These are phyloP conservation scores for Microcebus jonahi DNA, from an alignment of 2,113 vertebrate genomes.

Conservation along the genomic window DNA sequence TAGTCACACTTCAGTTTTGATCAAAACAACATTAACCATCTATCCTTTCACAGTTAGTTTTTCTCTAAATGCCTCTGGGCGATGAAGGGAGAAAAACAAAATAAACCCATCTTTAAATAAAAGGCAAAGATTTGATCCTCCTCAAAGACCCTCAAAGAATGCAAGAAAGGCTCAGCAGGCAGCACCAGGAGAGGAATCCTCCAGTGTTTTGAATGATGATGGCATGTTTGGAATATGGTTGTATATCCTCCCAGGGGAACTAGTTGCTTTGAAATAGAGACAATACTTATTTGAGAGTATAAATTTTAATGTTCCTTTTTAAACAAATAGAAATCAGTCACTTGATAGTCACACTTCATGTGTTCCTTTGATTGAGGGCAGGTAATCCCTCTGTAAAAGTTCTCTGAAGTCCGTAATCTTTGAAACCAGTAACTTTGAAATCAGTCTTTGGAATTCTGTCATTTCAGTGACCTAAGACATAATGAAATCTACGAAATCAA, in stretches of 20 bases:
- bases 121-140: neutral
- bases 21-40: neutral
- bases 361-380: constrained; percentile 16
- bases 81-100: neutral
- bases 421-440: constrained; percentile 73
- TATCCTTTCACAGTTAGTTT: neutral
- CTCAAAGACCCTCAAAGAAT: neutral
- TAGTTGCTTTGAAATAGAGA: neutral
- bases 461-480: constrained; percentile 93
- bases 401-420: constrained; percentile 50
- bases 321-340: neutral
- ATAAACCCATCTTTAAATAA: neutral
- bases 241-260: neutral
- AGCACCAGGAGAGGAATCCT: neutral
- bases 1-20: neutral
- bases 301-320: neutral
- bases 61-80: neutral
- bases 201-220: neutral
- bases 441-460: constrained; percentile 62
- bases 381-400: neutral
- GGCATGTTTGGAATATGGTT: neutral
- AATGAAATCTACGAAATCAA: constrained; percentile 92
- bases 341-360: neutral
- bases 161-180: neutral
- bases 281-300: neutral